Base-by-base conservation (phyloP, 2,888 invertebrate genomes). In the Tricholauxania praeusta region DNA sequence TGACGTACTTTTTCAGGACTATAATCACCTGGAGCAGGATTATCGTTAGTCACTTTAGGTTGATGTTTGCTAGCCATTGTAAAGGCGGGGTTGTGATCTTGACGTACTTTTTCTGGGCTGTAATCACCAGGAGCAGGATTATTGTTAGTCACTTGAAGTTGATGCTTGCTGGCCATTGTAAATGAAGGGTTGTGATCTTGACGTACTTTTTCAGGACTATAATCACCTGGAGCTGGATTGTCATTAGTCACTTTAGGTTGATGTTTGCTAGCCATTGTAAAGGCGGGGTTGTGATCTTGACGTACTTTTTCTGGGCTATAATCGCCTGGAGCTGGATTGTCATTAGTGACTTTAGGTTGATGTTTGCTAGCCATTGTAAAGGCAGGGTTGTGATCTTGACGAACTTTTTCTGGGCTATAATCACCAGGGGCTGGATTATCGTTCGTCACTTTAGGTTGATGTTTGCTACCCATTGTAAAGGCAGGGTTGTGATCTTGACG, bases 281-380 rank as follows among this genome's bases (percentile, higher is more conserved):
- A 92, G 75, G 89, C 76, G 10, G 82, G 81, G 8, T 78, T 79
- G 19, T 86, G 83, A 59, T 84, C 84, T 67, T 86, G 88, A 72
- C 88, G 88, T 0, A 88, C 84, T 76, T 90, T 91, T 78, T 92
- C 92, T 0, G 91, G 91, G 79, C 84, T 68, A 79, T 93, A 92
- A n/a, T 89, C 89, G 64, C 91, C 91, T 19, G 93, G 93, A 14
- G 92, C 86, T 84, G 93, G 93, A 57, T 91, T 92, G 68, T 90
- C 89, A 82, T 89, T 91, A 57, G 89, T 87, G 76, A 90, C 91
- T 68, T 89, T 89, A 70, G 39, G 7, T 79, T 90, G 89, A 32
- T 91, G 90, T 86, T 91, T 93, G 75, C 92, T 88, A 52, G 94
- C 93, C 84, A 94, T 91, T 0, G 93, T 92, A 82, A 90, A 93